A percentile compares a stretch with the other conserved stretches of the same genome.
Conservation (phyloP, 2,113 vertebrate species). For the Grantiella picta region DNA sequence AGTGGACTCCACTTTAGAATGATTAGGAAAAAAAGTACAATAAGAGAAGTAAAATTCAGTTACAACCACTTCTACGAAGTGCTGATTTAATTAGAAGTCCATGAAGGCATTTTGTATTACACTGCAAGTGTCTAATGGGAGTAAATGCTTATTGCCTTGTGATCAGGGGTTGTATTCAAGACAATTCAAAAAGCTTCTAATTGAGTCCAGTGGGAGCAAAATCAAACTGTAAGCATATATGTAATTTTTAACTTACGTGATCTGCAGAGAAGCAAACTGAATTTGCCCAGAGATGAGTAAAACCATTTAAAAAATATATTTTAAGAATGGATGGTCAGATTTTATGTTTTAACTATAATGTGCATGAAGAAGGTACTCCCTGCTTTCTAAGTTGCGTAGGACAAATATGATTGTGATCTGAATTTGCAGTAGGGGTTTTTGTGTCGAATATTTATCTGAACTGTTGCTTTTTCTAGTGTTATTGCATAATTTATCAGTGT, state of each 20-base stretch:
- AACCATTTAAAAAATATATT: background rate
- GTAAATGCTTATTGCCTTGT: background rate
- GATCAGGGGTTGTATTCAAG: background rate
- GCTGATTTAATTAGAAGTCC: background rate
- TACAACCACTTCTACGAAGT: background rate
- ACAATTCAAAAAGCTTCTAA: background rate
- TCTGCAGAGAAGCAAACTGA: background rate
- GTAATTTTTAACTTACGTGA: background rate
- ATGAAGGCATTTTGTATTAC: background rate
- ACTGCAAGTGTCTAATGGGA: background rate
- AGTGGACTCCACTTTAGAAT: background rate
- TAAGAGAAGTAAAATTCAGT: background rate
- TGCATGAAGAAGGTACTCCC: background rate
- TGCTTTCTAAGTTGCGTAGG: background rate
- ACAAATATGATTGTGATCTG: background rate
- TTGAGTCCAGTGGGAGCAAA: background rate
- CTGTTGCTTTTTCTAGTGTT: background rate
- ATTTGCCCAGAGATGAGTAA: background rate
- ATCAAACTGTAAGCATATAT: background rate
- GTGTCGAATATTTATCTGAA: background rate
- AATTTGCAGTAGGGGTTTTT: background rate
- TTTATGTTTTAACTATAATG: background rate
- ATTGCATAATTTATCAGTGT: slow-evolving; percentile 1
- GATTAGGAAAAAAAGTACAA: background rate
- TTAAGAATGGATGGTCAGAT: background rate